Evolutionary conservation across 2,113 vertebrate genomes (phyloP), one percentile per base, ranked within the genome.

Genomic region (Rhadina sibilatrix): DNA sequence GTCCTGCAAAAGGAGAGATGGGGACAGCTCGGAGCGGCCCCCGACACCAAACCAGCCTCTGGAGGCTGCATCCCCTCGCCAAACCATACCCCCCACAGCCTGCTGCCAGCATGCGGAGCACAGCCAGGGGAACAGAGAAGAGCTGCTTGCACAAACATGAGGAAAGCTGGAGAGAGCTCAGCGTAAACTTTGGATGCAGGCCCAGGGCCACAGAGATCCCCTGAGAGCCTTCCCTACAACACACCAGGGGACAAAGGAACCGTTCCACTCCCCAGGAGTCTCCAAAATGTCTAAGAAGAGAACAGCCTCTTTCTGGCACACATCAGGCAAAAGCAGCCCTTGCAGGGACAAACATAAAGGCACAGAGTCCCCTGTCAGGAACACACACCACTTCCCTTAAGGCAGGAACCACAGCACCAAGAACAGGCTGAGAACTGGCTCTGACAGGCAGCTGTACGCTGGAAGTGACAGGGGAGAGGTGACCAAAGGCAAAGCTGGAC

Each of bases 1-100:
- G 30, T 99, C 99, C 99, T 99, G 97, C 6, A 63, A 87, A 59
- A 90, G 87, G 33, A 97, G 93, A 89, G 61, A 63, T 78, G 28
- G 82, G 60, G 76, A 97, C 44, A 95, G 77, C 63, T 92, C 59
- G 12, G 76, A 61, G 11, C 63, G 82, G 82, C 11, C 53, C 79
- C 7, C 0, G 8, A 80, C 30, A 61, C 64, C 56, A 66, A 87
- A 46, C 20, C 47, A 35, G 68, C 38, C 79, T 90, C 82, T 3
- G 2, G 1, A 25, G 42, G 54, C 23, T 50, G 60, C 27, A 56
- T 12, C 38, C 54, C 70, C 9, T 0, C 52, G 57, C 70, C 82
- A 90, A 93, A 56, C 52, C 87, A 35, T 83, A 37, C 3, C 69
- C 71, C 61, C 37, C 44, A 10, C 0, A 77, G 80, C 54, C 72